A percentile compares a stretch with the other conserved stretches of the same genome.
Conservation (phyloP, 1,140 invertebrate species). For the Bombus breviceps region DNA sequence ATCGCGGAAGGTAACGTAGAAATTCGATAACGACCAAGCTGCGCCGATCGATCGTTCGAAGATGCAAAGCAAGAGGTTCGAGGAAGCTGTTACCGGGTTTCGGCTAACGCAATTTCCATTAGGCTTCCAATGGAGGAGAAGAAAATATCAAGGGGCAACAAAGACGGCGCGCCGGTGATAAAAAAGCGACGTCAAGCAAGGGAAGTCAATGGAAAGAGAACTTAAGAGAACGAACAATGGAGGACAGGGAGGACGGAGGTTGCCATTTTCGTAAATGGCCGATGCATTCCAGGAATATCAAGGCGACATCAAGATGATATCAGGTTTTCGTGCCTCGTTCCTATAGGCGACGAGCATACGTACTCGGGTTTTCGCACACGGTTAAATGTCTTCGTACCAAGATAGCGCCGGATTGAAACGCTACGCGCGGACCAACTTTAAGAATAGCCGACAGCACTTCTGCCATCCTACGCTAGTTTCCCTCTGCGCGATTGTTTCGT, state of each 20-base stretch:
- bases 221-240: neutral
- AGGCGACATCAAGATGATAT: neutral
- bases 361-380: neutral
- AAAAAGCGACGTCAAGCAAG: slow-evolving; percentile 10
- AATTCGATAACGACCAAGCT: neutral
- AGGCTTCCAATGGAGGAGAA: slow-evolving; percentile 31
- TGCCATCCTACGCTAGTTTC: neutral
- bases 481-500: too few species aligned
- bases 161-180: neutral
- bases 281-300: slow-evolving; percentile 26
- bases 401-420: neutral
- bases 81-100: neutral
- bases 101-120: slow-evolving; percentile 51
- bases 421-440: neutral
- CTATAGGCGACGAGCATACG: neutral
- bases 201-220: neutral
- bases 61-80: neutral
- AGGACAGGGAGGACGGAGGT: neutral
- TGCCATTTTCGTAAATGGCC: slow-evolving; percentile 47
- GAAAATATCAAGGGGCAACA: neutral
- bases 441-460: neutral
- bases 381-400: neutral
- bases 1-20: neutral
- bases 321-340: neutral
- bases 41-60: neutral